Conservation (phyloP, 2,113 vertebrate genomes). For the Sprattus sprattus region DNA sequence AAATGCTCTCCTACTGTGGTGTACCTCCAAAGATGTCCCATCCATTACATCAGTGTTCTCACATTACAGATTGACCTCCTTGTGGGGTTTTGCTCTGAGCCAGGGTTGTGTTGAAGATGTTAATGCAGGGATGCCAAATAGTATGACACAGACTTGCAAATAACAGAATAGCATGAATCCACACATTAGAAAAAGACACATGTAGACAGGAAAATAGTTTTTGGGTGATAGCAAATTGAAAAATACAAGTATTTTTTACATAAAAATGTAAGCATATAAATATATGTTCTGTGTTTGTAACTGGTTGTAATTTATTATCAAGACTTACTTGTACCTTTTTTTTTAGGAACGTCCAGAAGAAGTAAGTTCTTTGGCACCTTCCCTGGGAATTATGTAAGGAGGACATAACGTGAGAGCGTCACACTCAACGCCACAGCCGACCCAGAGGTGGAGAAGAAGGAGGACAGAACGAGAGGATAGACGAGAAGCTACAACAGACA, state of each 20-base stretch:
- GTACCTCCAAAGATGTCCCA: neutral
- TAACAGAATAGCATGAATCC: neutral
- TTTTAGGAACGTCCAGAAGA: constrained; percentile 86
- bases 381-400: constrained; percentile 89
- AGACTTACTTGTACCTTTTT: constrained; percentile 38
- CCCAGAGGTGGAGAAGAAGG: neutral
- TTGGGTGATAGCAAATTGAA: neutral
- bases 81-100: neutral
- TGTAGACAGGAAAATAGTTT: neutral
- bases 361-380: constrained; percentile 91
- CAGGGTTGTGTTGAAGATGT: neutral
- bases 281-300: neutral
- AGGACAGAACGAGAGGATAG: neutral
- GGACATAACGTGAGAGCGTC: constrained; percentile 66
- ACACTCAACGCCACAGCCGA: neutral
- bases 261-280: no score
- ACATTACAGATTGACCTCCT: neutral
- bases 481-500: neutral
- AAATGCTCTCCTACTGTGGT: neutral
- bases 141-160: constrained; percentile 6
- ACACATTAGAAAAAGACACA: neutral
- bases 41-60: neutral
- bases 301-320: neutral
- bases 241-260: no score
- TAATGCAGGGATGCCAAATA: neutral